Evolutionary conservation across 2,113 vertebrate species (phyloP).

Genomic region (Gasterosteus aculeatus): DNA sequence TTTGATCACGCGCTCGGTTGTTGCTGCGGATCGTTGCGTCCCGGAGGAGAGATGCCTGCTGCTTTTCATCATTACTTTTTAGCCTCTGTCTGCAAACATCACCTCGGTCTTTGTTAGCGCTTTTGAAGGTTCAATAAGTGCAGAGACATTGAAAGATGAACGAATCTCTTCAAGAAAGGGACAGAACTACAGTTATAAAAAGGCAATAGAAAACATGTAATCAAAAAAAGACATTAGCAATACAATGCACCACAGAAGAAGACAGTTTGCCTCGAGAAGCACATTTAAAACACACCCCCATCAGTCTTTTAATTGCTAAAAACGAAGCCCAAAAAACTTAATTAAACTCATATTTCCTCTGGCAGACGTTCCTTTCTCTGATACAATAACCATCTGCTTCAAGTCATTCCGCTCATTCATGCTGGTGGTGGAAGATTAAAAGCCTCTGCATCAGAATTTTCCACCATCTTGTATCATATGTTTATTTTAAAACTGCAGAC

Average conservation of each 20-base stretch:
- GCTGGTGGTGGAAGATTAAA: not conserved
- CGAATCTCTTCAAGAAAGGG: not conserved
- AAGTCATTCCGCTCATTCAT: not conserved
- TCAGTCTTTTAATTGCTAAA: not conserved
- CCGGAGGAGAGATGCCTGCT: not conserved
- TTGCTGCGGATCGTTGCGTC: slow-evolving; percentile 7
- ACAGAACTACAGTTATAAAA: not conserved
- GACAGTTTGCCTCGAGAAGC: not conserved
- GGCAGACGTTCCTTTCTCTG: not conserved
- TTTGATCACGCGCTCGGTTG: slow-evolving; percentile 5
- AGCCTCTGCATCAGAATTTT: not conserved
- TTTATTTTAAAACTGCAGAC: not conserved
- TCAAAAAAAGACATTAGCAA: not conserved
- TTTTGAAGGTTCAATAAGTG: not conserved
- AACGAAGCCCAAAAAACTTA: not conserved
- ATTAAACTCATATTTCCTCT: slow-evolving; percentile 1
- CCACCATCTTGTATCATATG: not conserved
- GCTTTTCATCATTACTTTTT: not conserved
- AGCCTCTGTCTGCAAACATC: not conserved
- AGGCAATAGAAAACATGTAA: not conserved
- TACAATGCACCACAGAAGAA: not conserved
- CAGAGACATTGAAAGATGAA: not conserved
- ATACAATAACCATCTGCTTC: not conserved
- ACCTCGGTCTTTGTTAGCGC: no score
- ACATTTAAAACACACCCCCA: slow-evolving; percentile 1